Evolutionary conservation across 2,113 vertebrate genomes (phyloP).

Genomic region (Trinectes maculatus): DNA sequence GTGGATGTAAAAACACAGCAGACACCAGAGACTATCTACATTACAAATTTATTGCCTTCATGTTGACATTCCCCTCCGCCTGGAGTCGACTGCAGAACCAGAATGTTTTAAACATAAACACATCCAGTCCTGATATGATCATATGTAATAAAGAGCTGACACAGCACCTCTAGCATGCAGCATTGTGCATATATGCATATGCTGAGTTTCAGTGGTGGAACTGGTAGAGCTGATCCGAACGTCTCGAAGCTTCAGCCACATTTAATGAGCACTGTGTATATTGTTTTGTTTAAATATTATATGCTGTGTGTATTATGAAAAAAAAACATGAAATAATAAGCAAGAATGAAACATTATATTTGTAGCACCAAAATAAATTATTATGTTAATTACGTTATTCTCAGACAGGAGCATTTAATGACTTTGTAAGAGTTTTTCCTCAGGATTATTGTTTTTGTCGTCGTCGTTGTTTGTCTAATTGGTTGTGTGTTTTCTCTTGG

Average conservation of each 20-base stretch:
- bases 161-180: slow-evolving; percentile 12
- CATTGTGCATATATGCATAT: background rate
- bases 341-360: no score
- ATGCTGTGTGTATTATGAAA: no score
- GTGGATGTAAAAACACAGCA: background rate
- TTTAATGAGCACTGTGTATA: no score
- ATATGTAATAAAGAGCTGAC: slow-evolving; percentile 19
- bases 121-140: background rate
- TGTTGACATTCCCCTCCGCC: slow-evolving; percentile 21
- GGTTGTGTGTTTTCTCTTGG: background rate
- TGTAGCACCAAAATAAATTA: no score
- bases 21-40: slow-evolving; percentile 9
- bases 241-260: background rate
- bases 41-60: slow-evolving; percentile 6
- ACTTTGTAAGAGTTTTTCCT: no score
- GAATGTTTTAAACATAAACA: background rate
- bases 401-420: no score
- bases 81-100: background rate
- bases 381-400: no score
- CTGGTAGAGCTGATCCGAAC: background rate
- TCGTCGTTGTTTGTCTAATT: no score
- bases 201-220: slow-evolving; percentile 10
- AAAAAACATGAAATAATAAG: no score
- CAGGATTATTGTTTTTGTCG: no score
- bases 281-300: background rate